A percentile compares a stretch with the other conserved stretches of the same genome.
These are phyloP conservation scores for Leptura quadrifasciata DNA, from an alignment of 2,888 invertebrate genomes.

Conservation along the genomic window DNA sequence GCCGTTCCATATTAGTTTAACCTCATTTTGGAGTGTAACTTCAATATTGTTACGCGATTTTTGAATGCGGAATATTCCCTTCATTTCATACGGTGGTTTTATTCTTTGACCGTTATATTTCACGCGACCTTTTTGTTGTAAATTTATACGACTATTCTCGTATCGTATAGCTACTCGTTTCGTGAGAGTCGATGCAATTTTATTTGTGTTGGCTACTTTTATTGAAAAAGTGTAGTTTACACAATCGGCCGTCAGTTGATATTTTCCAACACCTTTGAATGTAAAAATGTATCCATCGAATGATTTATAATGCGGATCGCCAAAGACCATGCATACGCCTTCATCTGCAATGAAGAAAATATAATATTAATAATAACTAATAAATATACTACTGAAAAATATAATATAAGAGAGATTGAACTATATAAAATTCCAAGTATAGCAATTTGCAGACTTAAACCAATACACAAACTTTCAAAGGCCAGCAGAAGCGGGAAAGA, in stretches of 20 bases:
- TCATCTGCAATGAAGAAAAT: constrained; percentile 77
- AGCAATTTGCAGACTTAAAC: no score
- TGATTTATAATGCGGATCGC: constrained; percentile 95
- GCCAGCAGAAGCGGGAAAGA: no score
- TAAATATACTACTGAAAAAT: no score
- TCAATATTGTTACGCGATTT: constrained; percentile 82
- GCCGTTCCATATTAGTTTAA: constrained; percentile 94
- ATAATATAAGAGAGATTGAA: no score
- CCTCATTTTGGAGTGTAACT: constrained; percentile 83
- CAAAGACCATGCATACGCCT: constrained; percentile 94
- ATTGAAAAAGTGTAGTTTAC: constrained; percentile 87
- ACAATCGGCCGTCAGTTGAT: constrained; percentile 91
- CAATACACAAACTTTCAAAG: no score
- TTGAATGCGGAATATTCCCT: constrained; percentile 77
- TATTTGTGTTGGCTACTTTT: constrained; percentile 88
- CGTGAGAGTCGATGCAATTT: constrained; percentile 92
- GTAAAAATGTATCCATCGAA: constrained; percentile 96
- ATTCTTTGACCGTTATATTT: constrained; percentile 90
- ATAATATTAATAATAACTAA: no score
- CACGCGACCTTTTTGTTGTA: constrained; percentile 90
- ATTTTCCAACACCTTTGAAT: constrained; percentile 95
- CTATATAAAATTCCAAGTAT: no score
- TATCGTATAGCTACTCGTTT: constrained; percentile 90
- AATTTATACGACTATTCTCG: constrained; percentile 84
- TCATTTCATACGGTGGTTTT: constrained; percentile 58